Base-by-base conservation (phyloP, 2,797 vertebrate genomes). In the Characodon lateralis region DNA sequence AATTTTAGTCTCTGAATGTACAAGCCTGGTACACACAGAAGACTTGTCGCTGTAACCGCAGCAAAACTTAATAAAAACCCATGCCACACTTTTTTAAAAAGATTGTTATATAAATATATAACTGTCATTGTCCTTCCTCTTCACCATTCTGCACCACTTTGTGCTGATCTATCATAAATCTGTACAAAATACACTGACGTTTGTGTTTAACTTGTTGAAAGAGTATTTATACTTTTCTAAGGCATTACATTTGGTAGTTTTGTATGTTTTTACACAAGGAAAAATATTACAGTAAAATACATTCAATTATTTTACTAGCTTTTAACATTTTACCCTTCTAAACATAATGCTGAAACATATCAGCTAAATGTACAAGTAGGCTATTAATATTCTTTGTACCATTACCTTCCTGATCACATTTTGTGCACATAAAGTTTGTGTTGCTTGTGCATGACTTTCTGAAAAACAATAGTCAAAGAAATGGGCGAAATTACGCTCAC, bases 401-500 rank as follows among this genome's bases (percentile, higher is more conserved):
- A 10, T 39, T 59, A 43, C 59, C 41, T 80, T 76, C 55, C 55
- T 81, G 65, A 41, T 77, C 8, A n/a, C 53, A 51, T 72, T 46
- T 5, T 35, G 61, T 55, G 13, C 58, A 65, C 35, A 69, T 65
- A 56, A 81, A 72, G 43, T 70, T 70, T 70, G 65, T 43, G 39
- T n/a, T 68, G 6, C 22, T 12, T 43, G 78, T 18, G 81, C 41
- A 85, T 78, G 74, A 63, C 75, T 74, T 79, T 80, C 82, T 78
- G 26, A 58, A 72, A 43, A 59, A 82, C 59, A 80, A 56, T 61
- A 70, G n/a, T 2, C 28, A 46, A 63, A 71, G 76, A 66, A 35
- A 43, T 22, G 73, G n/a, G 61, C 58, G 75, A 58, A 73, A 63
- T 51, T 13, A 80, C 24, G 51, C 78, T 84, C 84, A 89, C 72